Conservation (phyloP, 2,888 invertebrate genomes). For the Marasmarcha lunaedactyla region DNA sequence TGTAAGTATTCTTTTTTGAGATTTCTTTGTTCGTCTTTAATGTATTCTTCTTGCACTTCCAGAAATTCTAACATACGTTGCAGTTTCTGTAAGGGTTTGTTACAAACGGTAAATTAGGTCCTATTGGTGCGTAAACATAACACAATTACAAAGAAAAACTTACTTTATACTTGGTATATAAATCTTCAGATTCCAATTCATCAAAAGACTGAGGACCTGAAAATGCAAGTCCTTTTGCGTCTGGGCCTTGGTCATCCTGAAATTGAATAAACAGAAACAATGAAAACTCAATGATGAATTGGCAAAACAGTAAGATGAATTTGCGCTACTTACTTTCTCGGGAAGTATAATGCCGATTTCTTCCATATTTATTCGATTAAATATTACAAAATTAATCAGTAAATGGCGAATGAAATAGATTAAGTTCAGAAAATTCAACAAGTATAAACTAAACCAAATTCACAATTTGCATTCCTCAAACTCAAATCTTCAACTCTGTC, state of each 20-base stretch:
- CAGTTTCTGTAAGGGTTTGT: slow-evolving; percentile 86
- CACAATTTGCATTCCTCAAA: no score
- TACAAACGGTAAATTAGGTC: slow-evolving; percentile 6
- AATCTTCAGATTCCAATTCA: slow-evolving; percentile 90
- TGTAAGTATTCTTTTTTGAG: slow-evolving; percentile 98
- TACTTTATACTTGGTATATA: slow-evolving; percentile 96
- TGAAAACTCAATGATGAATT: background rate
- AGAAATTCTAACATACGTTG: slow-evolving; percentile 96
- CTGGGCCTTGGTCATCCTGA: slow-evolving; percentile 75
- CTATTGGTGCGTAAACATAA: no score
- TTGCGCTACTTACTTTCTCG: slow-evolving; percentile 75
- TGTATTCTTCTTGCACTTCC: slow-evolving; percentile 99
- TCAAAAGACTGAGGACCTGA: slow-evolving; percentile 79
- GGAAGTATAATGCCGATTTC: slow-evolving; percentile 83
- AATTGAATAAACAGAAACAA: slow-evolving; percentile 16
- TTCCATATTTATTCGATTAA: no score
- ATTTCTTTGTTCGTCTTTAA: slow-evolving; percentile 99
- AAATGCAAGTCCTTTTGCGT: slow-evolving; percentile 74
- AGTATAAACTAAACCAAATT: no score
- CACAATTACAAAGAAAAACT: slow-evolving; percentile 1
- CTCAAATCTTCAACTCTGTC: no score
- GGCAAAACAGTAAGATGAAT: background rate
- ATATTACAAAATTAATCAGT: no score
- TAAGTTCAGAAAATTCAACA: no score
- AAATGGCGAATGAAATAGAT: no score